Evolutionary conservation across 2,797 vertebrate species (phyloP).

Genomic region (Brotogeris chrysoptera): DNA sequence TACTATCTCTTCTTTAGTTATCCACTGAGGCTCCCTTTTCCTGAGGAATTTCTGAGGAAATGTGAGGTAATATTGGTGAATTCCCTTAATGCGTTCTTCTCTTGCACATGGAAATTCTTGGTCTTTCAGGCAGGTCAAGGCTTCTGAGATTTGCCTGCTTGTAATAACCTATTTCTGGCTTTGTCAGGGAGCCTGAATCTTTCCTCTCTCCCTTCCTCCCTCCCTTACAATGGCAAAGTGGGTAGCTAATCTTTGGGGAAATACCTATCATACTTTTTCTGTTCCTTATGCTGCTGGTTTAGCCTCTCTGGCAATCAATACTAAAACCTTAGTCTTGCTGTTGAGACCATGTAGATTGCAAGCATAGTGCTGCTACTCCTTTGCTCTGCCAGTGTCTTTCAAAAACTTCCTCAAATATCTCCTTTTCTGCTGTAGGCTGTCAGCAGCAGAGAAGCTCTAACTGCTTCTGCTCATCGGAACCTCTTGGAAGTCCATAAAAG

Average conservation of each 20-base stretch:
- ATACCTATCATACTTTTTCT: background rate
- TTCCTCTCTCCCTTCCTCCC: background rate
- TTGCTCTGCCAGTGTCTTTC: background rate
- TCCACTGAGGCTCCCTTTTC: background rate
- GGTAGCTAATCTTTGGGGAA: background rate
- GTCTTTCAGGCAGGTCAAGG: background rate
- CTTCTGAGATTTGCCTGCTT: background rate
- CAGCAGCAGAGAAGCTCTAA: background rate
- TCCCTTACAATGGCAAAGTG: background rate
- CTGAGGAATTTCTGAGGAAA: conserved; percentile 9
- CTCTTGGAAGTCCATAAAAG: background rate
- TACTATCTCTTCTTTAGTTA: conserved; percentile 2
- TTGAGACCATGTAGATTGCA: background rate
- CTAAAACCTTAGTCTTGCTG: background rate
- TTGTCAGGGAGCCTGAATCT: background rate
- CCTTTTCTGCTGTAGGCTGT: background rate
- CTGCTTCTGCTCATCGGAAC: background rate
- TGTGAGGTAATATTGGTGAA: background rate
- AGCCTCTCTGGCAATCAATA: background rate
- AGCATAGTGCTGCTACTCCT: background rate
- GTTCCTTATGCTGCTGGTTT: background rate
- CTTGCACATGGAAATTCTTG: background rate
- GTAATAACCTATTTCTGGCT: background rate
- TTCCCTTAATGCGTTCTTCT: background rate
- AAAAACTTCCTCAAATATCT: background rate